These are phyloP conservation scores for Molossus alvarezi DNA, from an alignment of 2,797 vertebrate species.

Conservation along the genomic window DNA sequence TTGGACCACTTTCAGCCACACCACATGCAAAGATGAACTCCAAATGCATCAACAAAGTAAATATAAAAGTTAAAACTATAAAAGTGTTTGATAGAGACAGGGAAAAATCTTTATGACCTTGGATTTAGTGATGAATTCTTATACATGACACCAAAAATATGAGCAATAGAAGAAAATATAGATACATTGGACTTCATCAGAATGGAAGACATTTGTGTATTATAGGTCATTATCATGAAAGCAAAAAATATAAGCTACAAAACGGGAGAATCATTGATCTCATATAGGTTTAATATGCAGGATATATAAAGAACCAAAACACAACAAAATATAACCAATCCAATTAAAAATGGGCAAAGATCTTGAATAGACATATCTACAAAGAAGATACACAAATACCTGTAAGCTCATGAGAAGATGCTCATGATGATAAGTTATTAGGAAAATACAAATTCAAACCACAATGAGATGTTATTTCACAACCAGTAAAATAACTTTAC, in stretches of 20 bases:
- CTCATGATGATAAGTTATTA: background rate
- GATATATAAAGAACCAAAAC: background rate
- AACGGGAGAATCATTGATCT: background rate
- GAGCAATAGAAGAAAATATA: background rate
- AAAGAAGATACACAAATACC: background rate
- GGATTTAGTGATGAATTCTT: background rate
- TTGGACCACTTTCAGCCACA: background rate
- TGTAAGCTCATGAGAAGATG: background rate
- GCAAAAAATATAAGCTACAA: background rate
- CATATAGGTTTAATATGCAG: background rate
- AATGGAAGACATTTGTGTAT: background rate
- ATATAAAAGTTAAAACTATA: background rate
- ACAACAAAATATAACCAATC: background rate
- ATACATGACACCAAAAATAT: background rate
- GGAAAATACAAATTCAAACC: slow-evolving; percentile 51
- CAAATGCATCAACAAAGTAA: slow-evolving; percentile 23
- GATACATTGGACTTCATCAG: background rate
- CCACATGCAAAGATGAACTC: background rate
- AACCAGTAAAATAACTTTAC: background rate
- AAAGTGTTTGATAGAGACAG: background rate
- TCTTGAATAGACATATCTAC: slow-evolving; percentile 20
- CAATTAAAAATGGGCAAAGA: background rate
- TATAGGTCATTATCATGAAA: slow-evolving; percentile 5
- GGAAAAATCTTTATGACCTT: slow-evolving; percentile 23
- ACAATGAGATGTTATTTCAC: background rate